These are phyloP conservation scores for Periparus ater DNA, from an alignment of 2,797 vertebrate species.

Conservation along the genomic window DNA sequence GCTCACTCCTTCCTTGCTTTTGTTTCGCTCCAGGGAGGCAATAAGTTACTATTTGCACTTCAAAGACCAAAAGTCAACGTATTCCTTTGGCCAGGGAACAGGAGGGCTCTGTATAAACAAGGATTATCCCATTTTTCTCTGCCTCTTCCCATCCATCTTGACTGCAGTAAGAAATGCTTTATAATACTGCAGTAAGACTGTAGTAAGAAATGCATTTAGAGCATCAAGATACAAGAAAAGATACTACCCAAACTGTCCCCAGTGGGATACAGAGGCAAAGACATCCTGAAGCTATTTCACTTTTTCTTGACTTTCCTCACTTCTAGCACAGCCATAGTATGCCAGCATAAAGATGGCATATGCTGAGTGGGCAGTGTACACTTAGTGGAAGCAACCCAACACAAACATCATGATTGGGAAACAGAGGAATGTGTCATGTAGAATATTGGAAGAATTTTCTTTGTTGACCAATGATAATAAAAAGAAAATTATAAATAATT, in stretches of 20 bases:
- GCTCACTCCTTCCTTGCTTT: not conserved
- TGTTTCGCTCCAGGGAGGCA: not conserved
- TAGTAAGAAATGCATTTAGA: not conserved
- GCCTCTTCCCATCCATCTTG: not conserved
- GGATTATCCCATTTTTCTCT: not conserved
- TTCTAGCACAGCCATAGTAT: not conserved
- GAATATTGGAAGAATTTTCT: not conserved
- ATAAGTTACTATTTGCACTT: not conserved
- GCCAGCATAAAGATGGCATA: not conserved
- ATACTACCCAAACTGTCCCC: not conserved
- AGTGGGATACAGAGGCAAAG: not conserved
- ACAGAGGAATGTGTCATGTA: not conserved
- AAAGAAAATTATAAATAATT: constrained; percentile 35
- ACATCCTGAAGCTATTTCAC: not conserved
- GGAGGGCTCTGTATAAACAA: not conserved
- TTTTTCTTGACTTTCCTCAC: not conserved
- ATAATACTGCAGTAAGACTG: too few relatives aligned
- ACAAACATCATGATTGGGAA: not conserved
- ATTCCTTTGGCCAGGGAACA: not conserved
- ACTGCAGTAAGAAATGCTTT: not conserved
- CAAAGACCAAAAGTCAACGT: not conserved
- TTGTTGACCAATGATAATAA: not conserved
- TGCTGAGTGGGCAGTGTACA: not conserved
- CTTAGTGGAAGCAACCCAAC: not conserved
- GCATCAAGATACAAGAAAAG: not conserved